Conservation (phyloP, 1,140 invertebrate species). For the Lethocerus indicus region DNA sequence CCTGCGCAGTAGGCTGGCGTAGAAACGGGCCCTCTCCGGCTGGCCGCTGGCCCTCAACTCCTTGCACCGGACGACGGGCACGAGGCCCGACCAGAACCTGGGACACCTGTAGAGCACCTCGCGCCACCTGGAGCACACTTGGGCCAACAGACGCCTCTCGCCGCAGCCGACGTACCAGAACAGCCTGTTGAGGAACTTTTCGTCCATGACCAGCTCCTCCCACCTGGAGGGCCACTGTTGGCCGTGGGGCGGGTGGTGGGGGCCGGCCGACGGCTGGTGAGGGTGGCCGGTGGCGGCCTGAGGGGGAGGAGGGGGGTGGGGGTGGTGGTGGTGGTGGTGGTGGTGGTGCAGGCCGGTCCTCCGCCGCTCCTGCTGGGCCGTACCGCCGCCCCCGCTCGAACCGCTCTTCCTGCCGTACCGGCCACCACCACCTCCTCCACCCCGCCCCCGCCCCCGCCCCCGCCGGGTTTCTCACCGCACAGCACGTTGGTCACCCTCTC, state of each 20-base stretch:
- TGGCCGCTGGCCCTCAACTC: conserved; percentile 49
- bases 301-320: conserved; percentile 15
- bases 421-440: too few species aligned
- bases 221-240: conserved; percentile 38
- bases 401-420: too few species aligned
- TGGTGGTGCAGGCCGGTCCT: too few species aligned
- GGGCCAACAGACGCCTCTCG: conserved; percentile 59
- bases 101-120: conserved; percentile 70
- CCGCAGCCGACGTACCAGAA: conserved; percentile 67
- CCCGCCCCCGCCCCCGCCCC: too few species aligned
- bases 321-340: too few species aligned
- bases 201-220: conserved; percentile 64
- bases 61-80: conserved; percentile 65
- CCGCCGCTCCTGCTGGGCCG: too few species aligned
- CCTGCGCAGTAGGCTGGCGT: conserved; percentile 62
- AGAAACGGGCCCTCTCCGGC: conserved; percentile 50
- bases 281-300: too few species aligned
- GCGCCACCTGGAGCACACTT: conserved; percentile 70
- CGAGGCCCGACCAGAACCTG: conserved; percentile 64
- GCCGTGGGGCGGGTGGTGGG: conserved; percentile 16
- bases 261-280: too few species aligned
- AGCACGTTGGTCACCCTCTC: conserved; percentile 69
- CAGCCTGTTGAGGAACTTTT: conserved; percentile 64
- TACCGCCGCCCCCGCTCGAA: too few species aligned
- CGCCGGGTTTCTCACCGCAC: too few species aligned